Evolutionary conservation across 1,140 invertebrate species (phyloP).

Genomic region (Drosophila nasuta): DNA sequence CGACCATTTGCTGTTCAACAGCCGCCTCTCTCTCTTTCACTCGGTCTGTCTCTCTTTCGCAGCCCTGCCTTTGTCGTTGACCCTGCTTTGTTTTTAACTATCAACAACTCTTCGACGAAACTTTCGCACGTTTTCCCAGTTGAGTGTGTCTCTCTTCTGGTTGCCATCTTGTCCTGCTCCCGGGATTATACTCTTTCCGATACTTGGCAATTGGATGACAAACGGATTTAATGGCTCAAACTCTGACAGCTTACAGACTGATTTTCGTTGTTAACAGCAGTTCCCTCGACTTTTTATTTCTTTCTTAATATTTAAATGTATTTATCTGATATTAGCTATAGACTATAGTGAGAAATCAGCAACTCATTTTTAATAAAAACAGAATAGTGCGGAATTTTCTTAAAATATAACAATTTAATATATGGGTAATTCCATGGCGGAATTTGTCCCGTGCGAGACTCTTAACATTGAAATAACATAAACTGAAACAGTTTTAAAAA

Average conservation of each 20-base stretch:
- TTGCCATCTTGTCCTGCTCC: conserved; percentile 1
- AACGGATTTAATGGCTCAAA: conserved; percentile 21
- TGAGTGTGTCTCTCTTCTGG: not conserved
- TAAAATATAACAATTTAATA: no score
- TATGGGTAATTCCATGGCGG: no score
- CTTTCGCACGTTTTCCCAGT: conserved; percentile 53
- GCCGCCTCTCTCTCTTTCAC: no score
- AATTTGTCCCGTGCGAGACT: no score
- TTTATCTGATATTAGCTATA: no score
- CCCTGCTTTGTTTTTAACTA: conserved; percentile 65
- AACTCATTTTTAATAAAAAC: no score
- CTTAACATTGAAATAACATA: no score
- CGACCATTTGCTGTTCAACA: conserved; percentile 23
- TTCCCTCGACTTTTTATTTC: not conserved
- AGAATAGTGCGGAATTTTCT: no score
- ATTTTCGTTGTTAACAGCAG: conserved; percentile 1
- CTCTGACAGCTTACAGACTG: conserved; percentile 6
- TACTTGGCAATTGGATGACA: conserved; percentile 26
- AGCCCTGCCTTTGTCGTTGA: conserved; percentile 31
- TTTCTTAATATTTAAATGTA: no score
- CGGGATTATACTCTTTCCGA: conserved; percentile 17
- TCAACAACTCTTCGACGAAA: conserved; percentile 68
- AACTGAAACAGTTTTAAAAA: no score
- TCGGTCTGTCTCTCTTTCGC: not conserved
- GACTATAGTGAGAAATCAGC: no score